phyloP scores from a whole-genome alignment of 2,797 vertebrate genomes.

The Somateria mollissima region DNA sequence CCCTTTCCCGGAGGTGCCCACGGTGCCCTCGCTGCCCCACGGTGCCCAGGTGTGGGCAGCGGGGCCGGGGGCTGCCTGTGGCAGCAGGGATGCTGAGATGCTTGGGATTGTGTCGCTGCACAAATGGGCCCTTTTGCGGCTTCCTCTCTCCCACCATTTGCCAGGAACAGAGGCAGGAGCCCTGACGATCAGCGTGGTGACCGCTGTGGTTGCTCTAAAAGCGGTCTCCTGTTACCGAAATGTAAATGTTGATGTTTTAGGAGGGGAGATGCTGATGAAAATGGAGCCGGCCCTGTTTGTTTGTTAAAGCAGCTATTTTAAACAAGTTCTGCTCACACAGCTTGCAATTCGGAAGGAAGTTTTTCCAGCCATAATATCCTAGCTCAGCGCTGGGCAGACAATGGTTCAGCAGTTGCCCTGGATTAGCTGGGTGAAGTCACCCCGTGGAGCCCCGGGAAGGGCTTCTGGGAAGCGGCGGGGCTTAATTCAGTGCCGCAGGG shows the following conservation, averaged over 20 bases:
- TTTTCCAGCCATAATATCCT: slow-evolving; percentile 63
- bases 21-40: accelerated
- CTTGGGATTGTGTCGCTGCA: background rate
- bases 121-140: accelerated
- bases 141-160: background rate
- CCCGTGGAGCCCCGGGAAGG: background rate
- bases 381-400: slow-evolving; percentile 64
- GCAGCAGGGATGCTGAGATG: background rate
- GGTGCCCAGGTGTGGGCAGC: accelerated
- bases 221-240: background rate
- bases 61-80: background rate
- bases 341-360: slow-evolving; percentile 65
- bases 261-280: slow-evolving; percentile 30
- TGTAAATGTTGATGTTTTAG: slow-evolving; percentile 47
- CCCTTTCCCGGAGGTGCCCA: background rate
- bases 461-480: slow-evolving; percentile 11
- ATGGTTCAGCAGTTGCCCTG: slow-evolving; percentile 55
- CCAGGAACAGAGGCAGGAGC: background rate
- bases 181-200: accelerated
- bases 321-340: slow-evolving; percentile 61
- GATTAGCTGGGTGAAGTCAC: slow-evolving; percentile 55
- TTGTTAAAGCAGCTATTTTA: slow-evolving; percentile 65
- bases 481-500: background rate
- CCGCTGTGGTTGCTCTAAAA: background rate
- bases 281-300: slow-evolving; percentile 49